Evolutionary conservation across 2,113 vertebrate species (phyloP).

Genomic region (Eurystomus gularis): DNA sequence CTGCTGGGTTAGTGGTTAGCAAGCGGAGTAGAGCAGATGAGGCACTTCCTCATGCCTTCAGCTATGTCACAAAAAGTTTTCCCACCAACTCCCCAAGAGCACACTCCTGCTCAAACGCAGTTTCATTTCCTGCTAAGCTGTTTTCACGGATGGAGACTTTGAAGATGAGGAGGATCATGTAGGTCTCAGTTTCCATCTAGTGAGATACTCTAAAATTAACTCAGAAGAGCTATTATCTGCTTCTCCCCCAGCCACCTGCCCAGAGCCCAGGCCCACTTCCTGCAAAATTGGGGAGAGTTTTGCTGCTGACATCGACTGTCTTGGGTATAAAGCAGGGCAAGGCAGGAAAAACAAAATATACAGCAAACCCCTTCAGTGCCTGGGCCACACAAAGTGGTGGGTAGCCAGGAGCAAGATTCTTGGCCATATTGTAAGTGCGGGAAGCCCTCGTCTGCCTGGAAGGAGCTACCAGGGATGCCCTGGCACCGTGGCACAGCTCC

Average conservation of each 20-base stretch:
- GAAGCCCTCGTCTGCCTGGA: neutral
- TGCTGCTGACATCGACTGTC: neutral
- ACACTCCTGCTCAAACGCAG: neutral
- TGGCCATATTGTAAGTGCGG: neutral
- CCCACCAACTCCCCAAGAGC: neutral
- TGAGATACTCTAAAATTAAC: neutral
- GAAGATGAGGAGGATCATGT: neutral
- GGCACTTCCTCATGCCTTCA: neutral
- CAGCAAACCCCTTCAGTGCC: neutral
- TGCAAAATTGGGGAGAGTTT: neutral
- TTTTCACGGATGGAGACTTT: neutral
- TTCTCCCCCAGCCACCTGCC: neutral
- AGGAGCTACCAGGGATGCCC: neutral
- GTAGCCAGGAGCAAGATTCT: neutral
- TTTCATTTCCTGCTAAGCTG: neutral
- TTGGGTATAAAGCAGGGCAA: neutral
- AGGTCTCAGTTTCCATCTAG: neutral
- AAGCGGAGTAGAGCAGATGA: neutral
- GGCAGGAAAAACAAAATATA: neutral
- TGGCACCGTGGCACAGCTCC: fast-evolving
- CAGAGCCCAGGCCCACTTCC: neutral
- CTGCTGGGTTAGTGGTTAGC: neutral
- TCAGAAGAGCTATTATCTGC: neutral
- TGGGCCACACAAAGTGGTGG: fast-evolving
- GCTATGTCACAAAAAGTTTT: neutral